Base-by-base conservation (phyloP, 2,113 vertebrate species). In the Neolamprologus falcicula region DNA sequence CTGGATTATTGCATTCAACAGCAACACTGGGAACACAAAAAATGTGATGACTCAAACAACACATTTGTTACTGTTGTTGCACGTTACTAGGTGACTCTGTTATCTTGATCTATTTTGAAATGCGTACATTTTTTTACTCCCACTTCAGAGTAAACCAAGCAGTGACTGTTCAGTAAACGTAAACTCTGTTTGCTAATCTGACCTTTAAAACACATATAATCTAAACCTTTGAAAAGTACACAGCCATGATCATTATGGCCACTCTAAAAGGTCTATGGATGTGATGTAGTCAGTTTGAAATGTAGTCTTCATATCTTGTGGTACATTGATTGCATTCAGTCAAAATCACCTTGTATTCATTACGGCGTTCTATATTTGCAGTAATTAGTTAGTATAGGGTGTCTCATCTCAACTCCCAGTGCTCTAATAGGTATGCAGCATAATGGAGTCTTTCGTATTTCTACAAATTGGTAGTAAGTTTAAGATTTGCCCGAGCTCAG, bases 141-240 rank as follows among this genome's bases (percentile, higher is more conserved):
- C 31, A 66, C 61, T 66, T 37, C 17, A 66, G 6, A 35, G 31
- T 5, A 35, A 66, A 35, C 4, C 61, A n/a, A 66, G 2, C 61
- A 66, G 17, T 35, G 31, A 37, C 31, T n/a, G 6, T 66, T 66
- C 17, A 37, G 17, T n/a, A 37, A 37, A 66, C 3, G 4, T 66
- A 37, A 7, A 7, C 10, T 66, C 61, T 7, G 61, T n/a, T 37
- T 66, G 1, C 61, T 66, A 66, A 35, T 66, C 31, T 66, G 61
- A 37, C 61, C 17, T 66, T n/a, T 66, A 66, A 7, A 35, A 68
- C 63, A 21, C 63, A 37, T 66, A 13, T 68, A 68, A 66, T n/a
- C 4, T 66, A 37, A 37, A 73, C 37, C 21, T 73, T 9, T 73
- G n/a, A 45, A 24, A 73, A 26, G 40, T 42, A 45, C 3, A 26